Evolutionary conservation across 2,888 invertebrate species (phyloP).

Genomic region (Lepidocyrtoides sp.): DNA sequence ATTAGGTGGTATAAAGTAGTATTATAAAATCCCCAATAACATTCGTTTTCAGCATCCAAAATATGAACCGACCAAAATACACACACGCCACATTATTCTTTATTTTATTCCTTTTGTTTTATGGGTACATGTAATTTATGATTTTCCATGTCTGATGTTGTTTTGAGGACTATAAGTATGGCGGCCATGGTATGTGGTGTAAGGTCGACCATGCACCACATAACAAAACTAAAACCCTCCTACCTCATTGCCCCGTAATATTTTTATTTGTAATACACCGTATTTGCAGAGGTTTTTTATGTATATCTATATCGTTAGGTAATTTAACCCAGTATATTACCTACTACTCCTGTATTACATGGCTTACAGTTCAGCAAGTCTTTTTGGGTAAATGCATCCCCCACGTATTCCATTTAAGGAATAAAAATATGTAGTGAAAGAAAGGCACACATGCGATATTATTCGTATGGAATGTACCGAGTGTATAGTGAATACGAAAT

Average conservation of each 20-base stretch:
- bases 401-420: conserved; percentile 3
- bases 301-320: too few species aligned
- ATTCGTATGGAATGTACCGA: not conserved
- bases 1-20: not conserved
- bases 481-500: not conserved
- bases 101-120: conserved; percentile 20
- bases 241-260: not conserved
- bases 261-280: not conserved
- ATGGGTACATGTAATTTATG: not conserved
- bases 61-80: not conserved
- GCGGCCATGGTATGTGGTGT: too few species aligned
- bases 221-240: not conserved
- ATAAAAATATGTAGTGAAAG: conserved; percentile 10
- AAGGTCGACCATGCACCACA: not conserved
- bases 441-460: not conserved
- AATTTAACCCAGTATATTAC: too few species aligned
- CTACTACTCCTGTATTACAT: too few species aligned
- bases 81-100: not conserved
- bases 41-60: not conserved
- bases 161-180: not conserved
- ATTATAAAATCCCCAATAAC: not conserved
- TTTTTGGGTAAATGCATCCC: too few species aligned
- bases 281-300: not conserved
- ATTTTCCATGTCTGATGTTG: conserved; percentile 3
- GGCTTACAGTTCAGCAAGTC: too few species aligned